phyloP scores from a whole-genome alignment of 2,888 invertebrate species.

The Hirudinaria manillensis region DNA sequence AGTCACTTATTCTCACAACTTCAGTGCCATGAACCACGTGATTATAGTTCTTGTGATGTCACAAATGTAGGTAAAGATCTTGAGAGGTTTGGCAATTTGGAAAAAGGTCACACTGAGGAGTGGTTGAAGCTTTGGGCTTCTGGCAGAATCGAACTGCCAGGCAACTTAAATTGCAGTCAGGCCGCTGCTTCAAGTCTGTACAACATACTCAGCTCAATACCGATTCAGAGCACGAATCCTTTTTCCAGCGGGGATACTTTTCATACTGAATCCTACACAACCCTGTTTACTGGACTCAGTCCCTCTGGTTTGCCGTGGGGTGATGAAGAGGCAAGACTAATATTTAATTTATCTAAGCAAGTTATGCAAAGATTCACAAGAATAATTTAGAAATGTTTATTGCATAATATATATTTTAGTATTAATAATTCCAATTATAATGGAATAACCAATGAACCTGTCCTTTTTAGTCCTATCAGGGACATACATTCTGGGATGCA shows the following conservation, averaged over 20 bases:
- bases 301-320: slow-evolving; percentile 51
- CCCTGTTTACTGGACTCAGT: slow-evolving; percentile 50
- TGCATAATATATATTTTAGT: background rate
- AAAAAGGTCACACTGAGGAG: slow-evolving; percentile 40
- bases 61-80: too few relatives aligned
- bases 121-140: slow-evolving; percentile 48
- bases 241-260: too few relatives aligned
- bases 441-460: background rate
- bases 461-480: slow-evolving; percentile 48
- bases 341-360: background rate
- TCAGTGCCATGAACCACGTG: too few relatives aligned
- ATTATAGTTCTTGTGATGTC: too few relatives aligned
- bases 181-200: slow-evolving; percentile 47
- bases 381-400: background rate
- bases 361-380: background rate
- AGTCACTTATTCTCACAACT: background rate
- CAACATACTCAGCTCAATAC: slow-evolving; percentile 50
- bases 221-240: slow-evolving; percentile 35
- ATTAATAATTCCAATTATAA: background rate
- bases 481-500: slow-evolving; percentile 55
- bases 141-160: slow-evolving; percentile 48
- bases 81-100: too few relatives aligned
- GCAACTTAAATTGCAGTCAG: slow-evolving; percentile 42
- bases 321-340: slow-evolving; percentile 28
- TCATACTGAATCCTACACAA: slow-evolving; percentile 38